Evolutionary conservation across 1,140 invertebrate genomes (phyloP).

Genomic region (Sycophaga agraensis): DNA sequence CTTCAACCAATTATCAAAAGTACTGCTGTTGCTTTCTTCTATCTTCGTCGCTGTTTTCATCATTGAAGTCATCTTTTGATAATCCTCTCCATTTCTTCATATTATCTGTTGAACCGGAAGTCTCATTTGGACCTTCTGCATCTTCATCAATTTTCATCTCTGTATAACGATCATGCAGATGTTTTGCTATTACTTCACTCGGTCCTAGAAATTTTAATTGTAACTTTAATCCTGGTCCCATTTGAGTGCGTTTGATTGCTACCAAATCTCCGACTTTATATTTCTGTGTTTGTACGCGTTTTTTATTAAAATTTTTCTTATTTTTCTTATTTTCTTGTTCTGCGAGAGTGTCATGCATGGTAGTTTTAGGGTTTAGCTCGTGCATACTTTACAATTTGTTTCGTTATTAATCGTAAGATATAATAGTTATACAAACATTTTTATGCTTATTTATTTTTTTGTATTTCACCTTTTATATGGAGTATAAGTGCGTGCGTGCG

Average conservation of each 20-base stretch:
- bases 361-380: too few relatives aligned
- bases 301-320: conserved; percentile 1
- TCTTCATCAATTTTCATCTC: background rate
- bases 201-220: background rate
- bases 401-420: too few relatives aligned
- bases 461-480: too few relatives aligned
- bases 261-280: conserved; percentile 13
- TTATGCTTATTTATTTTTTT: too few relatives aligned
- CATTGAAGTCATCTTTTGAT: background rate
- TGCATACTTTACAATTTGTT: too few relatives aligned
- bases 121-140: conserved; percentile 1
- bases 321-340: too few relatives aligned
- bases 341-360: too few relatives aligned
- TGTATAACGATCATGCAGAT: background rate
- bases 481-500: too few relatives aligned
- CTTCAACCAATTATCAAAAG: too few relatives aligned
- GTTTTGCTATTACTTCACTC: background rate
- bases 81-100: background rate
- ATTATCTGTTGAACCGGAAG: background rate
- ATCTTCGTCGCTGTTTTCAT: background rate
- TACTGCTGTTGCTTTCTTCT: too few relatives aligned
- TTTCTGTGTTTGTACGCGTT: background rate
- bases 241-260: conserved; percentile 4
- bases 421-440: too few relatives aligned
- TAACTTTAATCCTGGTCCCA: conserved; percentile 13